These are phyloP conservation scores for Platysternon megacephalum DNA, from an alignment of 2,113 vertebrate species.

Conservation along the genomic window DNA sequence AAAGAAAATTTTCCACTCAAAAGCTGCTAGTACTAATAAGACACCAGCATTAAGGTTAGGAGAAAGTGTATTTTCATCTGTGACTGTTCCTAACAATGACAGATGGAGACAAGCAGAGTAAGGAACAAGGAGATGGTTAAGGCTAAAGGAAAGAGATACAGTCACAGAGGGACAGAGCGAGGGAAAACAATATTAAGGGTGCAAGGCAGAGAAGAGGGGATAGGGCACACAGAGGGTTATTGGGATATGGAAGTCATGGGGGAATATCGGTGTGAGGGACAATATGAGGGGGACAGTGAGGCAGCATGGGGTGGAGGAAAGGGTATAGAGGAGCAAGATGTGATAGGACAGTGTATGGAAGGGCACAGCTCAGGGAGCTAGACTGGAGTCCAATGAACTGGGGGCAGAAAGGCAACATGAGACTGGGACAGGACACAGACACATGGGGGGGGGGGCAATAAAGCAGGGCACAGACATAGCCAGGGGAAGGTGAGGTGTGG, in stretches of 20 bases:
- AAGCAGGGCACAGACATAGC: neutral
- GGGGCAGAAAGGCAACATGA: neutral
- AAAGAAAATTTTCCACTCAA: neutral
- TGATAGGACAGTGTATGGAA: neutral
- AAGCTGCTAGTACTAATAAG: fast-evolving
- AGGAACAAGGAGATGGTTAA: neutral
- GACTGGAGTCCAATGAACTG: neutral
- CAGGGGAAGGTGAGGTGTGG: neutral
- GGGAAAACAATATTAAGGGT: neutral
- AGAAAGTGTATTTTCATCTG: neutral
- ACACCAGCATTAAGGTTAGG: fast-evolving
- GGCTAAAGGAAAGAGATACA: neutral
- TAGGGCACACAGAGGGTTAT: neutral
- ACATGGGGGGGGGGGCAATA: neutral
- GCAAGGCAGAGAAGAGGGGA: neutral
- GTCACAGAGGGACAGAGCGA: neutral
- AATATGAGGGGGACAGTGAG: neutral
- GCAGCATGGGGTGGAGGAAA: neutral
- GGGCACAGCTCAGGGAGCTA: neutral
- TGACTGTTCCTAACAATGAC: neutral
- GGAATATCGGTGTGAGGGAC: neutral
- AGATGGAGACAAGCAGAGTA: neutral
- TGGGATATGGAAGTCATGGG: neutral
- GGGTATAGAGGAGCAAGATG: neutral
- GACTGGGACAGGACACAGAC: neutral